Base-by-base conservation (phyloP, 2,797 vertebrate genomes). In the Steatocranus sp. region DNA sequence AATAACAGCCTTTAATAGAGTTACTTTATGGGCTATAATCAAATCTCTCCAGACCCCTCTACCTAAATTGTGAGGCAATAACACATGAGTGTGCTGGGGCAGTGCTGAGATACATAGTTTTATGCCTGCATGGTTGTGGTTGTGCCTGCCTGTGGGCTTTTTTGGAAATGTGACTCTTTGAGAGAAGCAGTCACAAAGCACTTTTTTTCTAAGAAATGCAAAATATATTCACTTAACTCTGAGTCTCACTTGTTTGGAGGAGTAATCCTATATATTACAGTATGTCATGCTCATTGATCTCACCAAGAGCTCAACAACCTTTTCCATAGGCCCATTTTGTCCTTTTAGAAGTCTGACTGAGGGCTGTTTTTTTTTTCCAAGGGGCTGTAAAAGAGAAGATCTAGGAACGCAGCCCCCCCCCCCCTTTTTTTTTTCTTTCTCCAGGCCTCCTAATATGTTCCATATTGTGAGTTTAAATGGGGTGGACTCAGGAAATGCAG, bases 401-500 rank as follows among this genome's bases (percentile, higher is more conserved):
- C 93, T 90, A 95, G 92, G 92, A 94, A 91, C 81, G 49, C 87
- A 12, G 49, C 84, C 91, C 77, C 15, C 14, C 3, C 74, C 83
- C 85, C 48, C 93, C 27, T 51, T 77, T 83, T 84, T 27, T 54
- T 3, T 76, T 90, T 88, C 89, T 84, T 87, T 90, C 82, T 86
- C 50, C 92, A 87, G 91, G 92, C 87, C 87, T 95, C 86, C 94
- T 97, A 96, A 97, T 96, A 94, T 85, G 89, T 97, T 97, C 96
- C 97, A 97, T 95, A 96, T 97, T 97, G 94, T 94, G 96, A 96
- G 95, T 95, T 96, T 96, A 96, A 96, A 96, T 95, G 94, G 95
- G 95, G 94, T 91, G 92, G 90, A 95, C 92, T 96, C 93, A 96
- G 96, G 96, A 96, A 97, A 96, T 94, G 94, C 95, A 96, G 96